Evolutionary conservation across 2,888 invertebrate species (phyloP).

Genomic region (Mimachlamys varia): DNA sequence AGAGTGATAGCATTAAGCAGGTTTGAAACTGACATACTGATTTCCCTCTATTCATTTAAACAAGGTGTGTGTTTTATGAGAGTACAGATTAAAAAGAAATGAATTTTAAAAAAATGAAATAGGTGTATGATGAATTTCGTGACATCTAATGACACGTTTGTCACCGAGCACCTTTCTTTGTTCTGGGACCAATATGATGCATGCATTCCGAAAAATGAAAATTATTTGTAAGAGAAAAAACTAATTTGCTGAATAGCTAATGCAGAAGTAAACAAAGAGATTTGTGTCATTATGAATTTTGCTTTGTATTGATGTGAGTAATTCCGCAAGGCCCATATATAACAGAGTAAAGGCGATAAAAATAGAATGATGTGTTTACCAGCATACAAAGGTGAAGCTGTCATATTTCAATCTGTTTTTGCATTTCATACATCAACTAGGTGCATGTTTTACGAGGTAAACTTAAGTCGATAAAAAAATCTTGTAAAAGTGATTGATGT

Average conservation of each 20-base stretch:
- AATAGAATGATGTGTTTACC: constrained; percentile 31
- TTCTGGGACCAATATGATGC: background rate
- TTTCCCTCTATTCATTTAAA: background rate
- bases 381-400: background rate
- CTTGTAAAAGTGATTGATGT: constrained; percentile 14
- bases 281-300: constrained; percentile 7
- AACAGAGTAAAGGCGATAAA: background rate
- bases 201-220: background rate
- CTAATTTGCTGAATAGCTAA: background rate
- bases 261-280: constrained; percentile 3
- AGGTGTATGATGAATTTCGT: background rate
- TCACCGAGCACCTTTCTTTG: background rate
- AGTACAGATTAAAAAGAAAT: background rate
- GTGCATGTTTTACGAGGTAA: constrained; percentile 28
- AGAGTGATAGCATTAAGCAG: background rate
- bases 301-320: background rate
- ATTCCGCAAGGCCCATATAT: background rate
- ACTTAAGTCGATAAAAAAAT: background rate
- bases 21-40: background rate
- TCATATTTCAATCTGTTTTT: constrained; percentile 21
- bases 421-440: constrained; percentile 17
- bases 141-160: background rate
- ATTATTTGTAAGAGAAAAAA: background rate
- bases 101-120: background rate
- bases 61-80: constrained; percentile 3